Percentiles rank a stretch among this genome's conserved stretches.
These are phyloP conservation scores for Telmatochromis bifrenatus DNA, from an alignment of 2,113 vertebrate genomes.

Conservation along the genomic window DNA sequence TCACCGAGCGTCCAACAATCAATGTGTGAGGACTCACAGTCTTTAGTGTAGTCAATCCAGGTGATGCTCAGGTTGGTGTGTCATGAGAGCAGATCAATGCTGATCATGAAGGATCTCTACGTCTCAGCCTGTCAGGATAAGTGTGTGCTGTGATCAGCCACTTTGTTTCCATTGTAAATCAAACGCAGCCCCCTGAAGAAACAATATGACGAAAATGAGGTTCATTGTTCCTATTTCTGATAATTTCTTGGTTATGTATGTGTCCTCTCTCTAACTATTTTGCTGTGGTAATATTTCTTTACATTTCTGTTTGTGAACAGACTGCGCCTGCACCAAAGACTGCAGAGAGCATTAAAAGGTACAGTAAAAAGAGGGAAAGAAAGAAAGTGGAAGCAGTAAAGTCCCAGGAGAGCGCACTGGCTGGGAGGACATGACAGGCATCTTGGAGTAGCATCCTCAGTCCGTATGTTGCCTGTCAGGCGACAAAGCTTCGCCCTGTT, in stretches of 20 bases:
- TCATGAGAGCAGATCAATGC: background rate
- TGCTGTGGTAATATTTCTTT: background rate
- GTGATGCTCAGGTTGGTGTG: background rate
- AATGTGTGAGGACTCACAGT: background rate
- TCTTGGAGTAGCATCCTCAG: background rate
- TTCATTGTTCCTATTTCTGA: background rate
- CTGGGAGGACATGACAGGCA: constrained; percentile 19
- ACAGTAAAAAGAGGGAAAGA: background rate
- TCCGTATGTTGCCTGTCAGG: constrained; percentile 41
- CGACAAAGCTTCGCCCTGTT: constrained; percentile 28
- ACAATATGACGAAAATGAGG: background rate
- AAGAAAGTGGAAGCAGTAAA: background rate
- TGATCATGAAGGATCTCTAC: background rate
- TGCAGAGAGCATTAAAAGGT: background rate
- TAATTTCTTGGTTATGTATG: background rate
- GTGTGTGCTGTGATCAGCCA: background rate
- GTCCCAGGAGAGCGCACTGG: constrained; percentile 5
- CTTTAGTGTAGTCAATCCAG: background rate
- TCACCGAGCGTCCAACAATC: background rate
- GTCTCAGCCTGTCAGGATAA: background rate
- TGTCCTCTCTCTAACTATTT: background rate
- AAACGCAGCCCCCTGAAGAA: background rate
- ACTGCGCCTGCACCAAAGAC: background rate
- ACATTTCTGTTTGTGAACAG: background rate
- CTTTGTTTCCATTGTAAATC: background rate